Percentiles rank a stretch among this genome's conserved stretches.
These are phyloP conservation scores for Psilanteris sp. DNA, from an alignment of 1,140 invertebrate genomes.

Conservation along the genomic window DNA sequence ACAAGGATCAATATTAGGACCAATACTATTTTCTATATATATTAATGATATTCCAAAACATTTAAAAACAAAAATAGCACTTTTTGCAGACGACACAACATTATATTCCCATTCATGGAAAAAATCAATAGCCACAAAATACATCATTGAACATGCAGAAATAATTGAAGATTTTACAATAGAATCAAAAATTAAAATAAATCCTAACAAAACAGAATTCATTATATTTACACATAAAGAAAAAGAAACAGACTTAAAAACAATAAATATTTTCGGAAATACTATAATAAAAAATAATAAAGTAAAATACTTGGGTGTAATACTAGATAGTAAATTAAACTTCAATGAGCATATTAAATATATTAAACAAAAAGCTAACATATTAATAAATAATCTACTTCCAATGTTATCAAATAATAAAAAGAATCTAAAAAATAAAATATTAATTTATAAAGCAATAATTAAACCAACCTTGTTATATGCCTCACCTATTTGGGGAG, in stretches of 20 bases:
- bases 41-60: background rate
- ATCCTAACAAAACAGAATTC: conserved; percentile 55
- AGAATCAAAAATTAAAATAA: conserved; percentile 62
- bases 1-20: background rate
- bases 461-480: conserved; percentile 39
- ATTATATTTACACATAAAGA: conserved; percentile 1
- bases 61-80: background rate
- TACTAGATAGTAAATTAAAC: conserved; percentile 57
- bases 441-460: conserved; percentile 45
- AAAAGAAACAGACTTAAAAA: conserved; percentile 2
- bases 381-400: conserved; percentile 49
- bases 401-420: conserved; percentile 45
- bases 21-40: background rate
- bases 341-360: conserved; percentile 47
- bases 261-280: background rate
- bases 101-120: conserved; percentile 38
- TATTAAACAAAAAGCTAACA: conserved; percentile 42
- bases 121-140: conserved; percentile 14
- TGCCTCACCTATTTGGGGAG: conserved; percentile 48
- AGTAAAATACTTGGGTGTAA: conserved; percentile 64
- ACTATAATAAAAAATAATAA: background rate
- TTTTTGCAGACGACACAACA: conserved; percentile 48
- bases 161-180: conserved; percentile 26
- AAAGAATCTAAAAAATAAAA: conserved; percentile 63
- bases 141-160: conserved; percentile 31